Base-by-base conservation (phyloP, 2,888 invertebrate genomes). In the Eubasilissa splendida region DNA sequence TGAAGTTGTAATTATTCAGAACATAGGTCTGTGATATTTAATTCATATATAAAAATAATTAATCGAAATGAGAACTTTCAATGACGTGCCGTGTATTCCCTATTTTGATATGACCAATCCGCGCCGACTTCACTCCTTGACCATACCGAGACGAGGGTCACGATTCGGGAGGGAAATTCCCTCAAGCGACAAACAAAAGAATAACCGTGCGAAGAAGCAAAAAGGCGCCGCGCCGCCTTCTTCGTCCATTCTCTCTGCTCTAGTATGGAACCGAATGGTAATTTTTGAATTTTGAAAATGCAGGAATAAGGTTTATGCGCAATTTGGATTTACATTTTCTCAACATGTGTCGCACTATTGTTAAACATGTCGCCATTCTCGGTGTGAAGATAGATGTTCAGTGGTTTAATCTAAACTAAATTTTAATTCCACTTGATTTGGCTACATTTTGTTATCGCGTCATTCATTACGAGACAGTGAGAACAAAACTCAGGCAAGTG, bases 211-310 rank as follows among this genome's bases (percentile, higher is more conserved):
- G 60, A 76, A 80, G 60, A n/a, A 53, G 50, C 70, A 56, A 68
- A 54, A 68, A 60, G 50, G 71, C 42, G 31, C 76, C 59, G 59
- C n/a, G 31, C 76, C 59, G 59, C n/a, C 74, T 59, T 31, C 52
- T 33, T 75, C 74, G 56, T 33, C 58, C 75, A 66, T 79, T 79
- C 79, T 66, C 77, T 22, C 77, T 79, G 65, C 54, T 79, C 79
- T 79, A 75, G 65, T 79, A 75, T 79, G 79, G 79, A 79, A 75
- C 75, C 70, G 56, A 75, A 79, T 79, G 79, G 74, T 79, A 79
- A 79, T 79, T 79, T 79, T 75, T 54, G 63, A 76, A 66, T 65
- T 65, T 60, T 60, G 31, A 31, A 65, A 76, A 75, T 75, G 75
- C 75, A 76, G 76, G 76, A 31, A 76, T 33, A 65, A 76, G 52